Base-by-base conservation (phyloP, 2,888 invertebrate species). In the Matsumyia berberina region DNA sequence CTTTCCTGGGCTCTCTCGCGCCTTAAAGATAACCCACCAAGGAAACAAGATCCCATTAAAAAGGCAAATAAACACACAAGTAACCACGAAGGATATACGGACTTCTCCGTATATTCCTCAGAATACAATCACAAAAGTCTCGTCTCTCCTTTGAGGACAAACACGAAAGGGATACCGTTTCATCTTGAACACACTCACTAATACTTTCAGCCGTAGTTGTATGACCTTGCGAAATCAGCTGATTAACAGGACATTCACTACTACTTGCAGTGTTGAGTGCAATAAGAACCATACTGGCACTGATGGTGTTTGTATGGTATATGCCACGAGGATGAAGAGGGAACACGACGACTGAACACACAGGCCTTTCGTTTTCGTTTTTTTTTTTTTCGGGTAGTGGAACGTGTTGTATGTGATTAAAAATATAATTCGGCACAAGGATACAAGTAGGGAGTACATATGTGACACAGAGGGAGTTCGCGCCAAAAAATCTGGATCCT, bases 211-310 rank as follows among this genome's bases (percentile, higher is more conserved):
- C 85, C 80, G 85, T 42, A 51, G 69, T 8, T 46, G 58, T 39
- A 39, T 74, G 85, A 85, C 85, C 85, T 85, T 85, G 85, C 74
- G 37, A 70, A 79, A 85, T 76, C 85, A 85, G 85, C 85, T 85
- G 85, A 85, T 80, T 70, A 80, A 76, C 80, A 85, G 85, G 85
- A 85, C 85, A 80, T 70, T 76, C 74, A 85, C 74, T 24, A 74
- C 44, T 24, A 58, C 70, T 42, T 37, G 42, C 42, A 55, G 12
- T 42, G 42, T 24, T 4, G 24, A 42, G 69, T 46, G 55, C 51
- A 72, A 44, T 51, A 67, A 42, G 31, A 29, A 7, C 29, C 15
- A 12, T 9, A 37, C 12, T 60, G 66, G 9, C 7, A 37, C 12
- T 60, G 66, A 46, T 78, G 60, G 66, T 72, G 72, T 60, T 55